These are phyloP conservation scores for Itoplectis maculator DNA, from an alignment of 2,888 invertebrate species.

Conservation along the genomic window DNA sequence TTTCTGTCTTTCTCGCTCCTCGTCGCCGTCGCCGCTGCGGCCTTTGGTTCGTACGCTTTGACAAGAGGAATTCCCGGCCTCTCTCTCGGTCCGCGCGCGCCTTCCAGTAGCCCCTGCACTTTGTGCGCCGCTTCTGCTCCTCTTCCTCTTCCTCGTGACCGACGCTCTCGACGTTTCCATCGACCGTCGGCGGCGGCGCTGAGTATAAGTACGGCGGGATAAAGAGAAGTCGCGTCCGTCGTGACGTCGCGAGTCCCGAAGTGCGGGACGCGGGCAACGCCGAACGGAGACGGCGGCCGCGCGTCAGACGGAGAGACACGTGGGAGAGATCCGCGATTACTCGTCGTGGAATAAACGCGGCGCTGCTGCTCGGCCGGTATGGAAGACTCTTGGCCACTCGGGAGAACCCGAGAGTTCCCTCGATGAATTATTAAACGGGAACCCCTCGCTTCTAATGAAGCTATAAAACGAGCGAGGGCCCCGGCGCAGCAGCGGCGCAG, in stretches of 20 bases:
- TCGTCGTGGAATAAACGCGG: slow-evolving; percentile 70
- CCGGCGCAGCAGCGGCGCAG: slow-evolving; percentile 24
- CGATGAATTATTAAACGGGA: slow-evolving; percentile 81
- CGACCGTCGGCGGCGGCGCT: slow-evolving; percentile 14
- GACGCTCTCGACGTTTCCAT: slow-evolving; percentile 54
- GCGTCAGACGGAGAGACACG: slow-evolving; percentile 50
- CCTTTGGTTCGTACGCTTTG: slow-evolving; percentile 43
- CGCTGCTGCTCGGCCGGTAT: slow-evolving; percentile 20
- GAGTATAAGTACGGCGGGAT: slow-evolving; percentile 31
- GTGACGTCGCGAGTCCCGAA: slow-evolving; percentile 54
- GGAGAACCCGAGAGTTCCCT: slow-evolving; percentile 64
- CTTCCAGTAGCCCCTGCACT: slow-evolving; percentile 49
- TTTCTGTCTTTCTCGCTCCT: no score
- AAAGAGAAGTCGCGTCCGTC: slow-evolving; percentile 58
- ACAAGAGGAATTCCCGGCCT: slow-evolving; percentile 49
- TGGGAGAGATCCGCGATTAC: slow-evolving; percentile 70
- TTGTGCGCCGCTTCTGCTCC: slow-evolving; percentile 28
- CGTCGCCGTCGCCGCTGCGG: not conserved
- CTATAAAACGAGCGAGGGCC: slow-evolving; percentile 76
- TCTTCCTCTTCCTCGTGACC: slow-evolving; percentile 53
- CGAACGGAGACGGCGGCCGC: slow-evolving; percentile 34
- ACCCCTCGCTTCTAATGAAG: slow-evolving; percentile 79
- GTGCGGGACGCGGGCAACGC: slow-evolving; percentile 36
- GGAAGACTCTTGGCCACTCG: slow-evolving; percentile 30
- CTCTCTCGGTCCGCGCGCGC: slow-evolving; percentile 15